Percentiles rank a stretch among this genome's conserved stretches.
These are phyloP conservation scores for Metalampra italica DNA, from an alignment of 2,888 invertebrate genomes.

Conservation along the genomic window DNA sequence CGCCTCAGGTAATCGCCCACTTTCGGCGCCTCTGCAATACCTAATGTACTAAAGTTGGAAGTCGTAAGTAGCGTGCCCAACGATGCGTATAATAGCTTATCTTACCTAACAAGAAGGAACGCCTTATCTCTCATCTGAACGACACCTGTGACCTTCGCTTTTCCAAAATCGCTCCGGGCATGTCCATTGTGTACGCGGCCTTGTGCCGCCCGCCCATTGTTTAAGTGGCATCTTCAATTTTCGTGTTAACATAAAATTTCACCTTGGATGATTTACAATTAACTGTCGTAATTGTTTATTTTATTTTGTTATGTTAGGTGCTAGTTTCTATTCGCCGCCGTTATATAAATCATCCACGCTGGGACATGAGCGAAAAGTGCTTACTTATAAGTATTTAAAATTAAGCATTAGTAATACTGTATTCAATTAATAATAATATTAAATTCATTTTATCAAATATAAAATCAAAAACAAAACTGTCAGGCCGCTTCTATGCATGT, in stretches of 20 bases:
- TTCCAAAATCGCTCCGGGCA: constrained; percentile 60
- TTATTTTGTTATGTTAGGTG: constrained; percentile 5
- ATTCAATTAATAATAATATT: too few species aligned
- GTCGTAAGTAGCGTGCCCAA: constrained; percentile 25
- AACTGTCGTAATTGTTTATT: constrained; percentile 34
- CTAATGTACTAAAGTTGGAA: not conserved
- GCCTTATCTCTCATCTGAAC: constrained; percentile 55
- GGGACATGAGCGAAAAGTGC: too few species aligned
- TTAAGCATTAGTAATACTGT: too few species aligned
- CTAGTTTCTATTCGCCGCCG: not conserved
- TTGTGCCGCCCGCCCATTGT: constrained; percentile 38
- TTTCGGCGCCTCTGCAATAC: too few species aligned
- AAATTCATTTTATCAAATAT: too few species aligned
- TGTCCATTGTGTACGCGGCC: constrained; percentile 55
- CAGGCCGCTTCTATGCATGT: too few species aligned
- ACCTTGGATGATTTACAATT: constrained; percentile 60
- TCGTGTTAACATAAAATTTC: constrained; percentile 58
- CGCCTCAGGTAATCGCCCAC: too few species aligned
- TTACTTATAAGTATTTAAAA: too few species aligned
- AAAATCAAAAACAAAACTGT: not conserved
- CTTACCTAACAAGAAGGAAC: constrained; percentile 53
- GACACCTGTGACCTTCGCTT: constrained; percentile 60
- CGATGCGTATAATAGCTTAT: constrained; percentile 61
- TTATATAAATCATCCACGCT: too few species aligned
- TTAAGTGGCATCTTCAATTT: constrained; percentile 53